Percentiles rank a stretch among this genome's conserved stretches.
Conservation (phyloP, 1,140 invertebrate species). For the Megalonaias nervosa region DNA sequence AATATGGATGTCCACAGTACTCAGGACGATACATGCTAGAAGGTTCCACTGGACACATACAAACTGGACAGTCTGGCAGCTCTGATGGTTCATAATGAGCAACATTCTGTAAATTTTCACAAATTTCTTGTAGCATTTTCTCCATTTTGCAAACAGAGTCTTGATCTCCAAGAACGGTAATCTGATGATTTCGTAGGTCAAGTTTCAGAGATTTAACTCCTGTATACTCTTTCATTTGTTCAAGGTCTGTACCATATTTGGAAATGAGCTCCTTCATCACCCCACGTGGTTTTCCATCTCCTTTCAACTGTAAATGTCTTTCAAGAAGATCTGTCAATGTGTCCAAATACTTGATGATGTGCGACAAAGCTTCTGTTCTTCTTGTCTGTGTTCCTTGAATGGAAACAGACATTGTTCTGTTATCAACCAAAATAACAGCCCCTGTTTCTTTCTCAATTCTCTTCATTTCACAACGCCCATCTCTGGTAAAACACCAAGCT, state of each 20-base stretch:
- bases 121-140: too few relatives aligned
- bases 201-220: slow-evolving; percentile 34
- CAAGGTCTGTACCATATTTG: slow-evolving; percentile 41
- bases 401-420: slow-evolving; percentile 43
- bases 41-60: slow-evolving; percentile 52
- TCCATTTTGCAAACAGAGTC: slow-evolving; percentile 36
- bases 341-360: slow-evolving; percentile 43
- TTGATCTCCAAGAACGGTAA: slow-evolving; percentile 47
- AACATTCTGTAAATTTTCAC: too few relatives aligned
- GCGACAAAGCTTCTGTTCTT: slow-evolving; percentile 15
- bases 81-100: not conserved
- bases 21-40: slow-evolving; percentile 53
- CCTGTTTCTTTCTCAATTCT: slow-evolving; percentile 37
- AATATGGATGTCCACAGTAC: slow-evolving; percentile 64
- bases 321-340: slow-evolving; percentile 17
- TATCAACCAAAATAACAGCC: slow-evolving; percentile 43
- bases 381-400: slow-evolving; percentile 41
- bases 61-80: slow-evolving; percentile 56
- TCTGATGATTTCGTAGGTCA: slow-evolving; percentile 39
- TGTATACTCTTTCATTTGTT: slow-evolving; percentile 30
- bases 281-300: slow-evolving; percentile 47
- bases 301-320: slow-evolving; percentile 38
- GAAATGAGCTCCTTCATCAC: slow-evolving; percentile 55
- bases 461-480: slow-evolving; percentile 39
- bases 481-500: slow-evolving; percentile 34